phyloP scores from a whole-genome alignment of 1,140 invertebrate genomes.

The Cotesia chilonis region DNA sequence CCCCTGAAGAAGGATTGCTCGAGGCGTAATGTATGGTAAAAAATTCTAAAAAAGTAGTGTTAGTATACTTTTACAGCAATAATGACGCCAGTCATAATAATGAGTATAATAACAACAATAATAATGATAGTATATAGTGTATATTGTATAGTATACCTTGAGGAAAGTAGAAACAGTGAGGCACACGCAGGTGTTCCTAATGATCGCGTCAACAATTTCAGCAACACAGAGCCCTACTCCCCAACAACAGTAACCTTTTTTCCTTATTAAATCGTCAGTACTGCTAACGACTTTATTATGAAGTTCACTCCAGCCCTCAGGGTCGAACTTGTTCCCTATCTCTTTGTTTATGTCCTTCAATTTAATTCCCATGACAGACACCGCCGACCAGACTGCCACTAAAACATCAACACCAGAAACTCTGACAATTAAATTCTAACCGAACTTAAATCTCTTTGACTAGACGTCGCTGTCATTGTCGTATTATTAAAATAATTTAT shows the following conservation, averaged over 20 bases:
- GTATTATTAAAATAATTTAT: conserved; percentile 20
- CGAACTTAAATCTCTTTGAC: neutral
- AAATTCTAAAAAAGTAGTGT: no score
- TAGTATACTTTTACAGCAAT: no score
- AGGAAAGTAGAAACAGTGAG: conserved; percentile 69
- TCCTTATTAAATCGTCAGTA: conserved; percentile 64
- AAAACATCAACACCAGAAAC: neutral
- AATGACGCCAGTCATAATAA: conserved; percentile 4
- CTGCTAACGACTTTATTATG: conserved; percentile 68
- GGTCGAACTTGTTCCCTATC: conserved; percentile 63
- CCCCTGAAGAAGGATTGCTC: no score
- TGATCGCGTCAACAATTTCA: conserved; percentile 66
- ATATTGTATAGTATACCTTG: conserved; percentile 58
- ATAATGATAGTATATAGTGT: no score
- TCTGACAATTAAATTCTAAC: neutral
- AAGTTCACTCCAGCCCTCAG: conserved; percentile 68
- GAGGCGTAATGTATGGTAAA: no score
- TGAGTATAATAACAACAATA: no score
- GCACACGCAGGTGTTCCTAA: conserved; percentile 68
- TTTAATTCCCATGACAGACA: conserved; percentile 70
- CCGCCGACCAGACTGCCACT: conserved; percentile 73
- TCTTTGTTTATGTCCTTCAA: conserved; percentile 68
- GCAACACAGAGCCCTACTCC: conserved; percentile 67
- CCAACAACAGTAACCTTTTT: conserved; percentile 69
- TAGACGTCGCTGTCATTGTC: neutral